Base-by-base conservation (phyloP, 2,113 vertebrate genomes). In the Poeciliopsis turrubarensis region DNA sequence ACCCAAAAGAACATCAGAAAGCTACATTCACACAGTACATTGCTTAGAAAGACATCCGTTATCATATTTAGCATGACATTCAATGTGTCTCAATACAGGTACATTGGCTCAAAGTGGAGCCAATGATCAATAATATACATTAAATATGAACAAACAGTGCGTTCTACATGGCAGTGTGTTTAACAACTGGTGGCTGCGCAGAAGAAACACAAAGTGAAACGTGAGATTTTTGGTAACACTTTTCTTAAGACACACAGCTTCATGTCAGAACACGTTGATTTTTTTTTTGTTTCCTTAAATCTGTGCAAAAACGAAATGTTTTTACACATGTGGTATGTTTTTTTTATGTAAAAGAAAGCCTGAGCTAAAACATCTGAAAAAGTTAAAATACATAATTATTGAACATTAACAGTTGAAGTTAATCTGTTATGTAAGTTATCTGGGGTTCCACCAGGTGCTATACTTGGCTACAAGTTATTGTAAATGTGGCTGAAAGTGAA, bases 41-140 rank as follows among this genome's bases (percentile, higher is more conserved):
- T 71, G 72, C 64, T 85, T 75, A 81, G 68, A 86, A 78, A 75
- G 66, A 79, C 4, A 54, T 51, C 63, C 68, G 87, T 86, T 80
- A 77, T 79, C 70, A 65, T 51, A 65, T 68, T 80, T 73, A 54
- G 68, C 47, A 79, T 72, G 72, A 92, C 91, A 89, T 89, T 92
- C 91, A 89, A 80, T 41, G 68, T 60, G 75, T 91, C 78, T 86
- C 44, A 75, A 3, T 77, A 81, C 85, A 87, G 75, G 83, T 70
- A 70, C 70, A 75, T 3, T 37, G 34, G 44, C 75, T 81, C 1
- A 70, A 60, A 11, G 14, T 19, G 5, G 63, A 72, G 39, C 75
- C 19, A 68, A 75, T 60, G 54, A 61, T 13, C 37, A 51, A 61
- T 65, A 57, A 57, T n/a, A 57, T 57, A 57, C 25, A 57, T n/a